Evolutionary conservation across 2,113 vertebrate genomes (phyloP).

Genomic region (Hypanus sabinus): DNA sequence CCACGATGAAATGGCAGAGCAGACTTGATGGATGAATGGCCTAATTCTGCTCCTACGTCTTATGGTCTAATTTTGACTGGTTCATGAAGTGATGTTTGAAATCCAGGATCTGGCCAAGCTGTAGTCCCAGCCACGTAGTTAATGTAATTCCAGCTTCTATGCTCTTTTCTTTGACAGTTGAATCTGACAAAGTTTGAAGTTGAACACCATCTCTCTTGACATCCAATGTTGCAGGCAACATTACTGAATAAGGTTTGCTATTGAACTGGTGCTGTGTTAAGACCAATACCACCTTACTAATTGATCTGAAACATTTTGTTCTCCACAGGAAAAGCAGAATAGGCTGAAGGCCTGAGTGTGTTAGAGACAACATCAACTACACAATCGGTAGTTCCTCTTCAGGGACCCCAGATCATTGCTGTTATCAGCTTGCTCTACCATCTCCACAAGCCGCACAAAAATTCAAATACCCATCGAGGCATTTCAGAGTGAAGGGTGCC

Average conservation of each 20-base stretch:
- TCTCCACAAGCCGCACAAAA: not conserved
- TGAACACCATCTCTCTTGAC: too few relatives aligned
- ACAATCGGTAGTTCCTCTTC: not conserved
- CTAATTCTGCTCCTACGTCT: too few relatives aligned
- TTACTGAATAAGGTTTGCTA: not conserved
- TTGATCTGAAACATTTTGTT: not conserved
- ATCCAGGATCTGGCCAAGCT: not conserved
- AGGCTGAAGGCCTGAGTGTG: not conserved
- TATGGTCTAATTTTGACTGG: not conserved
- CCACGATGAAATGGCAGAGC: too few relatives aligned
- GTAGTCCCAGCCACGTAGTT: not conserved
- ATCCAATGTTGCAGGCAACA: not conserved
- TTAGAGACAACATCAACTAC: not conserved
- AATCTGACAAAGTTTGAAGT: too few relatives aligned
- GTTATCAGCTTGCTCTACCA: not conserved
- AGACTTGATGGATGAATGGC: too few relatives aligned
- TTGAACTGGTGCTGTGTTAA: too few relatives aligned
- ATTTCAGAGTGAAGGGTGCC: not conserved
- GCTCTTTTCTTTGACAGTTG: too few relatives aligned
- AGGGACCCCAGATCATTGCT: not conserved
- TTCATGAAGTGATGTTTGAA: not conserved
- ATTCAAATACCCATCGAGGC: not conserved
- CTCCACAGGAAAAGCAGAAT: not conserved
- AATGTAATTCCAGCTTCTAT: not conserved
- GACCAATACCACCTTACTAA: not conserved